Base-by-base conservation (phyloP, 2,113 vertebrate genomes). In the Neomonachus schauinslandi region DNA sequence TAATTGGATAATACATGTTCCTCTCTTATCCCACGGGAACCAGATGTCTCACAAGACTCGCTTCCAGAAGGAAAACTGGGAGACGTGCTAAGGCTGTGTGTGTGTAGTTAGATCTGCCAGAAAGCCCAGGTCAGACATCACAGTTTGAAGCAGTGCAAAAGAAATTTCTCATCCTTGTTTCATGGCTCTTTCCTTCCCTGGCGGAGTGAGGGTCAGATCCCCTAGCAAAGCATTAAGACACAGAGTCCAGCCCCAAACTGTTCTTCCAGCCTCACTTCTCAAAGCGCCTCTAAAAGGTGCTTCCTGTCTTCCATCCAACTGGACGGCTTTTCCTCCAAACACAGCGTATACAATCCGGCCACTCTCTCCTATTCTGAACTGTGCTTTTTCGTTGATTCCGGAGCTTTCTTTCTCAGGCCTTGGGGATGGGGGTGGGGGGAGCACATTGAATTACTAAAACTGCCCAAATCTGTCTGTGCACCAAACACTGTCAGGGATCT, bases 21-120 rank as follows among this genome's bases (percentile, higher is more conserved):
- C 76, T 93, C 9, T 72, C 39, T 89, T 36, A 31, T 74, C 61
- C 96, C 72, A 18, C 22, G 33, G 82, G 49, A 93, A 97, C 21
- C 84, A 92, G 61, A 89, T 88, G 63, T 42, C 90, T 77, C 46
- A 21, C 16, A 33, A 97, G 86, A 49, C n/a, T 86, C 26, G 14
- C 72, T 80, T 85, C 79, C 65, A 76, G 46, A 5, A 89, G 67
- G 77, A 74, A 61, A 72, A 63, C 1, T 12, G 46, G 74, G 77
- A 24, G 39, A 87, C 16, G 4, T 22, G 55, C 24, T 81, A 33
- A 77, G 61, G 21, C 14, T 65, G 61, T 88, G 24, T 97, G 24
- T 97, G 67, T 69, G 67, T 67, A 33, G 16, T 69, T 61, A 9
- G 33, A 8, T 57, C 67, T 81, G 55, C n/a, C 71, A 26, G 33